Conservation (phyloP, 1,140 invertebrate species). For the Ceratoteleas bidentatus region DNA sequence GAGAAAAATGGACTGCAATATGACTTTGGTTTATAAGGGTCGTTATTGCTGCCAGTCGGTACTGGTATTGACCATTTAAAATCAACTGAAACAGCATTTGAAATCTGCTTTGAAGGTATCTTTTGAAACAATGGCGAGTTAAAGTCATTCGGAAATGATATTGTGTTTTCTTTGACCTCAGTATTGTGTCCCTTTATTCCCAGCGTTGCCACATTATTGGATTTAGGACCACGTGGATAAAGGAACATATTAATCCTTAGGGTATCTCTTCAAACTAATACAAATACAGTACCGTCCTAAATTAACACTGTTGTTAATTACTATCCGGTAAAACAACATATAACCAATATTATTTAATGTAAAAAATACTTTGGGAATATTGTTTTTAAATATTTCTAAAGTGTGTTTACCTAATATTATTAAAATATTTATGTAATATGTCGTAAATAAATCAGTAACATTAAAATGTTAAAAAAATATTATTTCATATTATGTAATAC, state of each 20-base stretch:
- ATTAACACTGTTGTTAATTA: background rate
- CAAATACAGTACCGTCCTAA: conserved; percentile 2
- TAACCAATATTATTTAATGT: too few species aligned
- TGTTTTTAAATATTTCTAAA: too few species aligned
- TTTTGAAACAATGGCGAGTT: background rate
- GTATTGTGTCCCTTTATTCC: conserved; percentile 10
- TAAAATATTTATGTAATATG: too few species aligned
- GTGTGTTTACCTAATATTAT: too few species aligned
- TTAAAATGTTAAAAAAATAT: too few species aligned
- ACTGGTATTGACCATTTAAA: too few species aligned
- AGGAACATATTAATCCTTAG: background rate
- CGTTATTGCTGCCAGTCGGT: too few species aligned
- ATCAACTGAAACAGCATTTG: background rate
- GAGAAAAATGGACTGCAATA: too few species aligned
- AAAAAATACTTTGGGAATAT: too few species aligned
- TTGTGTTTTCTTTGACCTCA: background rate
- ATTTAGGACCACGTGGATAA: conserved; percentile 38
- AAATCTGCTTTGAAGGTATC: background rate
- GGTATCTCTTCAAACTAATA: background rate
- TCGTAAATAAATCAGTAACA: too few species aligned
- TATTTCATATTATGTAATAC: too few species aligned
- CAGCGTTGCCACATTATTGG: conserved; percentile 39
- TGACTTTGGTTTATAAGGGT: too few species aligned
- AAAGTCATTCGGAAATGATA: conserved; percentile 2
- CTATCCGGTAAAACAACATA: background rate